A percentile compares a stretch with the other conserved stretches of the same genome.
phyloP scores from a whole-genome alignment of 1,140 invertebrate species.

The Patella vulgata region DNA sequence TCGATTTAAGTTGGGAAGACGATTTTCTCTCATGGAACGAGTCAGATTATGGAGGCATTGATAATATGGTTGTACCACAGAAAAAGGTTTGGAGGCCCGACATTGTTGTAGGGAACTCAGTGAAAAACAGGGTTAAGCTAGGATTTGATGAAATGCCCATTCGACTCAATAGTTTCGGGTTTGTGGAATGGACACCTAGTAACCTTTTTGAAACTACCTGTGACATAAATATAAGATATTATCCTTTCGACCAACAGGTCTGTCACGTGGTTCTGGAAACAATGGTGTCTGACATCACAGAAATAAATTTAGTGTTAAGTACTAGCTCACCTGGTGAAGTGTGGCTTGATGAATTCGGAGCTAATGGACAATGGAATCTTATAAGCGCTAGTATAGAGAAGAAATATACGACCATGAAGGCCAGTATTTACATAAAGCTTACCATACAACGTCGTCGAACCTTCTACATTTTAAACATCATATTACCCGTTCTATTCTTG shows the following conservation, averaged over 20 bases:
- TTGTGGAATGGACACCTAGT: neutral
- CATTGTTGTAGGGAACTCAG: neutral
- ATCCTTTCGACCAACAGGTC: constrained; percentile 5
- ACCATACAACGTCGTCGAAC: neutral
- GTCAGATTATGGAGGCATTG: neutral
- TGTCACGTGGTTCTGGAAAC: neutral
- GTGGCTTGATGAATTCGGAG: neutral
- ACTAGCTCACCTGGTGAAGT: neutral
- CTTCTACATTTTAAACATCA: neutral
- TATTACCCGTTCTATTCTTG: neutral
- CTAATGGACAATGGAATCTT: neutral
- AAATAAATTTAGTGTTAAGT: neutral
- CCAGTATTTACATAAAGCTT: neutral
- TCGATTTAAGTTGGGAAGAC: constrained; percentile 31
- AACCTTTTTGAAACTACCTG: neutral
- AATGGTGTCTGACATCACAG: neutral
- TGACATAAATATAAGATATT: neutral
- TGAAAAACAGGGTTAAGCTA: neutral
- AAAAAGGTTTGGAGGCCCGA: neutral
- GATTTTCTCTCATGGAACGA: neutral
- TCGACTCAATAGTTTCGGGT: neutral
- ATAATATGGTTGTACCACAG: neutral
- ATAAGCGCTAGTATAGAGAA: neutral
- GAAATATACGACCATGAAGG: neutral
- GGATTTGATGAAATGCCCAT: constrained; percentile 1